These are phyloP conservation scores for Oxyteleia sp. DNA, from an alignment of 2,888 invertebrate species.

Conservation along the genomic window DNA sequence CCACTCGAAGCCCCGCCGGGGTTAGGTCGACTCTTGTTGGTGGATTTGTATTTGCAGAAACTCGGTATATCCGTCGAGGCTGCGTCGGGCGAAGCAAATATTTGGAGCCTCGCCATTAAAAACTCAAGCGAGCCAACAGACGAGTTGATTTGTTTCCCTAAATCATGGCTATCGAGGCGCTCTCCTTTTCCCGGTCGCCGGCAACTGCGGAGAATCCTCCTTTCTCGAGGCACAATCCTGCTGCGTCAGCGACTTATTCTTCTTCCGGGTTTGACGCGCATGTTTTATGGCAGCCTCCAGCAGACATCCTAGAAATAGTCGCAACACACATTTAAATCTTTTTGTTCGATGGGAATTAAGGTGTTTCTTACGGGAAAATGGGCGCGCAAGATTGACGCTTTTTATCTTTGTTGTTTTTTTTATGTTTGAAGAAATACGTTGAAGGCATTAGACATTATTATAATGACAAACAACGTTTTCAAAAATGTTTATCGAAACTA, in stretches of 20 bases:
- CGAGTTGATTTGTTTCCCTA: constrained; percentile 87
- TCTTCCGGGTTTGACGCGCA: constrained; percentile 76
- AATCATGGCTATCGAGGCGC: constrained; percentile 80
- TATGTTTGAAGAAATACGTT: too few species aligned
- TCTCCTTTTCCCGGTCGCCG: constrained; percentile 51
- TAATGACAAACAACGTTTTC: too few species aligned
- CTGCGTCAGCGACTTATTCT: constrained; percentile 78
- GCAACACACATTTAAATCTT: constrained; percentile 54
- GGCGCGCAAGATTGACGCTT: too few species aligned
- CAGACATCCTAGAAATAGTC: constrained; percentile 52
- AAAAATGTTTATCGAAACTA: too few species aligned
- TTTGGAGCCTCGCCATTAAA: constrained; percentile 87
- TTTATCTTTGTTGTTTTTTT: too few species aligned
- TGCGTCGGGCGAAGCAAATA: constrained; percentile 85
- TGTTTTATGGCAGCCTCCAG: constrained; percentile 79
- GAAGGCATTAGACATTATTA: too few species aligned
- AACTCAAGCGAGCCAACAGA: constrained; percentile 86
- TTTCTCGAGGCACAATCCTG: constrained; percentile 64
- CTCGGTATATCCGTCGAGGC: constrained; percentile 81
- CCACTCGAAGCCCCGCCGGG: constrained; percentile 73
- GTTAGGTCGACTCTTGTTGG: constrained; percentile 74
- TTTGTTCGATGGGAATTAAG: constrained; percentile 40
- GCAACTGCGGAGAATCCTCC: constrained; percentile 45
- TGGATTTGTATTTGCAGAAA: constrained; percentile 58
- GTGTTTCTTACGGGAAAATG: constrained; percentile 15